Evolutionary conservation across 2,113 vertebrate genomes (phyloP).

Genomic region (Oryzias woworae): DNA sequence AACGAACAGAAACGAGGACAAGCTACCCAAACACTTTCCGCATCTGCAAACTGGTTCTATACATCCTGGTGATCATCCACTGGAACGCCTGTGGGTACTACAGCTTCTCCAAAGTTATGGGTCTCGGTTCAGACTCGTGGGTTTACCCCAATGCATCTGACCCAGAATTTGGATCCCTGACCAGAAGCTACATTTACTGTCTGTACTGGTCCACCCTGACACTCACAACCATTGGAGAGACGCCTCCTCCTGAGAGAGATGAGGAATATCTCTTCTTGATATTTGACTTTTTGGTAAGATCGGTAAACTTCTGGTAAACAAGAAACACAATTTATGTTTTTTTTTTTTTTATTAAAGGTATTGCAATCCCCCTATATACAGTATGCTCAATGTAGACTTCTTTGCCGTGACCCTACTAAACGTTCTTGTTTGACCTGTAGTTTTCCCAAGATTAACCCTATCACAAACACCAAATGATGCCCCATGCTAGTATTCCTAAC

Average conservation of each 20-base stretch:
- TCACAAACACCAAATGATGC: too few species aligned
- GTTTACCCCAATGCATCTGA: constrained; percentile 93
- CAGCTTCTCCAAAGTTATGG: constrained; percentile 92
- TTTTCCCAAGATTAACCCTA: too few species aligned
- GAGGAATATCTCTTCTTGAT: constrained; percentile 96
- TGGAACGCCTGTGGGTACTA: constrained; percentile 97
- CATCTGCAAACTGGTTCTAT: constrained; percentile 91
- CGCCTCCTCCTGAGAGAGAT: constrained; percentile 88
- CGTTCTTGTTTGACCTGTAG: too few species aligned
- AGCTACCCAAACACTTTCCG: constrained; percentile 91
- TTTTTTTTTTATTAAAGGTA: too few species aligned
- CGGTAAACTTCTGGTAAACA: neutral
- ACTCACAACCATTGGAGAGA: constrained; percentile 95
- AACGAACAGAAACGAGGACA: constrained; percentile 92
- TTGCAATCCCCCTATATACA: too few species aligned
- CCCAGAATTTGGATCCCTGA: constrained; percentile 83
- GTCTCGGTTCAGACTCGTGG: constrained; percentile 92
- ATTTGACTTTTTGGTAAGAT: constrained; percentile 88
- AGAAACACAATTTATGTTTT: neutral
- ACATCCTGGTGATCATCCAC: constrained; percentile 95
- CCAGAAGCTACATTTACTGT: constrained; percentile 88
- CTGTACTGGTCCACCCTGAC: constrained; percentile 97
- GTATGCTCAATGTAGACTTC: too few species aligned
- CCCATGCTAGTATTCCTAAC: too few species aligned
- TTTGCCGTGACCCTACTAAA: too few species aligned